Evolutionary conservation across 1,140 invertebrate genomes (phyloP).

Genomic region (Sarcophaga peregrina): DNA sequence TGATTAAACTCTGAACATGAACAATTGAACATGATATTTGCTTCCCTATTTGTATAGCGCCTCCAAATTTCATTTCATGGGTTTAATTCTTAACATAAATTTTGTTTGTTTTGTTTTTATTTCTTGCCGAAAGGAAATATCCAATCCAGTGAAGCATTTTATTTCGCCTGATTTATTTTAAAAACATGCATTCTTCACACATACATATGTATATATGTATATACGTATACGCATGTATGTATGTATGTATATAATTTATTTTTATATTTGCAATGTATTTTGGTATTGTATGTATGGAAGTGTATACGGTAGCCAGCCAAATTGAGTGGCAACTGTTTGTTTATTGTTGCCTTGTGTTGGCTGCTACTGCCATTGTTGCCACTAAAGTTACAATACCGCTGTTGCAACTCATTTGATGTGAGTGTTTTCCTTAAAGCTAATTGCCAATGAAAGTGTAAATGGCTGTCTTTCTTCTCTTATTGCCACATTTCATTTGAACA

Average conservation of each 20-base stretch:
- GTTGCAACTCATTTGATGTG: background rate
- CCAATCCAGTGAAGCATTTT: conserved; percentile 32
- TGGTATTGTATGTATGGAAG: background rate
- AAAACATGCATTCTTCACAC: background rate
- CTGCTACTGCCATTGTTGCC: conserved; percentile 9
- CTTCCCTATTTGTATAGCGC: background rate
- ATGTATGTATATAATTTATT: no score
- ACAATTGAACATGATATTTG: no score
- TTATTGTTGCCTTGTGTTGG: background rate
- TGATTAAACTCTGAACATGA: no score
- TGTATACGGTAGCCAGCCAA: conserved; percentile 16
- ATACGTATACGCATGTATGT: no score
- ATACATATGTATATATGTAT: no score
- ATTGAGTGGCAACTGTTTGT: conserved; percentile 37
- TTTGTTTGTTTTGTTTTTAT: background rate
- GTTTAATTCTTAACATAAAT: conserved; percentile 13
- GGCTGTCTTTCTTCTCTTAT: background rate
- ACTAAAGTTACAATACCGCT: background rate
- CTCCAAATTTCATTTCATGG: background rate
- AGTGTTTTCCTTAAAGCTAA: conserved; percentile 35
- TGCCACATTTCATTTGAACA: conserved; percentile 14
- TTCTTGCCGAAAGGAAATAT: conserved; percentile 15
- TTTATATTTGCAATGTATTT: no score
- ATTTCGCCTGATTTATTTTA: conserved; percentile 23
- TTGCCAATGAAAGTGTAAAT: conserved; percentile 41